These are phyloP conservation scores for Smutsia temminckii DNA, from an alignment of 2,797 vertebrate species.

Conservation along the genomic window DNA sequence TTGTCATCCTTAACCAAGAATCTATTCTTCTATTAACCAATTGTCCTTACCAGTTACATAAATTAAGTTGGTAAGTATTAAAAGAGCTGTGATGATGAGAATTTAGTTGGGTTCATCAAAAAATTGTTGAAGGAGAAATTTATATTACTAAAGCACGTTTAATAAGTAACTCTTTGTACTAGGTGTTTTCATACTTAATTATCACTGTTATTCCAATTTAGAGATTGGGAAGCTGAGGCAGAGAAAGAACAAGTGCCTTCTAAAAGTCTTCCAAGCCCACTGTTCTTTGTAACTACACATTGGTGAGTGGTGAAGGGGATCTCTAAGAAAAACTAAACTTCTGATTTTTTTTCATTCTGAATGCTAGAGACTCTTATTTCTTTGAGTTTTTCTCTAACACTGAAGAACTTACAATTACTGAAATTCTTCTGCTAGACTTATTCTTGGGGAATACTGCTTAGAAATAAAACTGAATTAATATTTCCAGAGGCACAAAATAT, in stretches of 20 bases:
- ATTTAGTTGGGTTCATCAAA: neutral
- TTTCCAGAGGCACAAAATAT: neutral
- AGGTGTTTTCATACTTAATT: neutral
- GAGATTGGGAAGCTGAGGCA: neutral
- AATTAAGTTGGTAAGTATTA: neutral
- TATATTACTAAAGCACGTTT: neutral
- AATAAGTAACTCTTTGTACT: neutral
- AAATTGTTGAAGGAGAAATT: neutral
- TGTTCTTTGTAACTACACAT: neutral
- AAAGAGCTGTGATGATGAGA: neutral
- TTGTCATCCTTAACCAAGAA: neutral
- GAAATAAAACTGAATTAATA: neutral
- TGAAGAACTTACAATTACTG: neutral
- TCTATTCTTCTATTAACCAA: neutral
- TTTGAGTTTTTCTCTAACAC: neutral
- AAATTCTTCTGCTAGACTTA: neutral
- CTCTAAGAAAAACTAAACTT: neutral
- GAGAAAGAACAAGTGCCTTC: neutral
- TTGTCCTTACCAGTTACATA: neutral
- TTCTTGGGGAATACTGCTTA: neutral
- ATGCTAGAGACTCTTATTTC: neutral
- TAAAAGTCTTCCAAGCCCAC: neutral
- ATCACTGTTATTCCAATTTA: neutral
- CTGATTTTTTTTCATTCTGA: neutral
- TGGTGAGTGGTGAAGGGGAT: neutral